Percentiles rank a stretch among this genome's conserved stretches.
phyloP scores from a whole-genome alignment of 2,113 vertebrate genomes.

The Ciconia stormi region DNA sequence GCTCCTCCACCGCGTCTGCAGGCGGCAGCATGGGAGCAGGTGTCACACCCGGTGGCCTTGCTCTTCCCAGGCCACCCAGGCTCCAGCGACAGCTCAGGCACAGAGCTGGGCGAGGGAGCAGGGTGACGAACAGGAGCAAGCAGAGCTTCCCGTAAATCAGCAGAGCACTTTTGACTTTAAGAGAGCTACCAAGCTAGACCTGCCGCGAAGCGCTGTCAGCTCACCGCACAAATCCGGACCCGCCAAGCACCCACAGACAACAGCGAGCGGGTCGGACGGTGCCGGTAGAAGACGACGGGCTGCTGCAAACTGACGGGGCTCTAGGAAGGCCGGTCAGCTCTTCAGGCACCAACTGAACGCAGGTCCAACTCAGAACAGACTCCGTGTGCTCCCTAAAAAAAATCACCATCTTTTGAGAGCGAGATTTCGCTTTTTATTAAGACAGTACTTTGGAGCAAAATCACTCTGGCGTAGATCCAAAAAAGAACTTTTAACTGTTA shows the following conservation, averaged over 20 bases:
- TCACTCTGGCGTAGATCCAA: fast-evolving
- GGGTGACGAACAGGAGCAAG: background rate
- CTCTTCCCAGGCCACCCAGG: background rate
- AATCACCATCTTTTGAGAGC: fast-evolving
- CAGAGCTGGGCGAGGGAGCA: background rate
- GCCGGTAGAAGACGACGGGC: fast-evolving
- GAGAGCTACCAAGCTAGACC: background rate
- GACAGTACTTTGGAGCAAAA: background rate
- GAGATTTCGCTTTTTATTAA: background rate
- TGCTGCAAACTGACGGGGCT: background rate
- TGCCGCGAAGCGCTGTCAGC: background rate
- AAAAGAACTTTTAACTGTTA: background rate
- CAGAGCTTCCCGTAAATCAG: background rate
- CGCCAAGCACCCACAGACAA: fast-evolving
- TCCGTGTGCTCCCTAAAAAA: background rate
- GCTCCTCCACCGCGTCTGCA: fast-evolving
- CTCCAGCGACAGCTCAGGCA: background rate
- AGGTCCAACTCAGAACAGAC: too few species aligned
- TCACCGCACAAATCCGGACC: background rate
- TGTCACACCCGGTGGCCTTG: background rate
- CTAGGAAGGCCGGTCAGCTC: background rate
- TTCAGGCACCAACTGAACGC: fast-evolving
- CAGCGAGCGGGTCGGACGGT: fast-evolving
- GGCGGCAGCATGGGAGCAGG: background rate
- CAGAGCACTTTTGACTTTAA: background rate